Base-by-base conservation (phyloP, 2,797 vertebrate genomes). In the Tadarida brasiliensis region DNA sequence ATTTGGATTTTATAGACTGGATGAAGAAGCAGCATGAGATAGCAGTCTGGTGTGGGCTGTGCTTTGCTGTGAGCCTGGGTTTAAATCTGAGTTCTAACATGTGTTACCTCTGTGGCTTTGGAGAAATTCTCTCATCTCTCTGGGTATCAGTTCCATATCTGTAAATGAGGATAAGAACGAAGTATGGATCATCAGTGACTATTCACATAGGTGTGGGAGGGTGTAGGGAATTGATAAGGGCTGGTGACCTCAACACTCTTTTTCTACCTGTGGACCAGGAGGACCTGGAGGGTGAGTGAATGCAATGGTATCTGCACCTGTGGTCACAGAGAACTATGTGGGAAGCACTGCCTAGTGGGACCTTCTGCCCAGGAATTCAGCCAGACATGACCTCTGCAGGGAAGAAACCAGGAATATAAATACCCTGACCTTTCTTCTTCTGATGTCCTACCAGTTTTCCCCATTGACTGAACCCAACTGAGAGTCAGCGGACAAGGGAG, bases 1-100 rank as follows among this genome's bases (percentile, higher is more conserved):
- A 70, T 95, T 87, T 83, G 19, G 9, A 73, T 89, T 87, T 83
- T 93, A 44, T 59, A 87, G 26, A 6, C 59, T 84, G 7, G 51
- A 89, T 47, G 11, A 35, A 85, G 19, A 85, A n/a, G 70, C n/a
- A 61, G 19, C 26, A 44, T 4, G 74, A 39, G 11, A 47, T 19
- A 57, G 39, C 54, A 96, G 35, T 70, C 47, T 80, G 22, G 11
- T 33, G 2, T 88, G 49, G 82, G 24, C 28, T 71, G 3, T 91
- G 24, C 78, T 73, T 91, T 83, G 11, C 57, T 74, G 6, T 19
- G 77, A 63, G 28, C 24, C 16, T 51, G 39, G 11, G 4, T 49
- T 88, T 85, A 19, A 56, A 76, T 49, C 51, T 76, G 63, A 28
- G 8, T 86, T 89, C 33, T 61, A 35, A 51, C 5, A 63, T 47